Conservation (phyloP, 2,113 vertebrate species). For the Strix uralensis region DNA sequence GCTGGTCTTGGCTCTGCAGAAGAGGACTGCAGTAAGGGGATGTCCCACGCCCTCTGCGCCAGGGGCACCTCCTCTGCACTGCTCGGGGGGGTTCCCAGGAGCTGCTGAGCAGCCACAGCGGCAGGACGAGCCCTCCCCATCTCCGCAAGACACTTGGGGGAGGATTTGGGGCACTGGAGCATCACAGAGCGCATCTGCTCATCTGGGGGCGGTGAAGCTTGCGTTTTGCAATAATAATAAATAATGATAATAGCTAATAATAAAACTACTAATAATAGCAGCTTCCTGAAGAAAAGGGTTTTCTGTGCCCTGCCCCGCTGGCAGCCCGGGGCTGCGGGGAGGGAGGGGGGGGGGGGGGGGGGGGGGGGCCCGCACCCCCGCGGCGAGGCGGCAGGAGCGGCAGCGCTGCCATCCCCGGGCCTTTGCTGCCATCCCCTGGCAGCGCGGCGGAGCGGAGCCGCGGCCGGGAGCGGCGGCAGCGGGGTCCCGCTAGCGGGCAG, state of each 20-base stretch:
- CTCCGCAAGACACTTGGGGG: not conserved
- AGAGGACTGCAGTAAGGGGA: too few relatives aligned
- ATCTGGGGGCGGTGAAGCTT: too few relatives aligned
- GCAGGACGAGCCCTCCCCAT: not conserved
- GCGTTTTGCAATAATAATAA: too few relatives aligned
- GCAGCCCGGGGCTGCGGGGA: not conserved
- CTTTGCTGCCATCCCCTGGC: not conserved
- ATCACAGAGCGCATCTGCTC: not conserved
- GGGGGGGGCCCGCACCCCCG: too few relatives aligned
- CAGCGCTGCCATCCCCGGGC: not conserved
- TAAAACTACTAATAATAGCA: too few relatives aligned
- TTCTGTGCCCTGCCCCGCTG: too few relatives aligned
- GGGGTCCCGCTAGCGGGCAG: too few relatives aligned
- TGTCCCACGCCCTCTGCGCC: fast-evolving
- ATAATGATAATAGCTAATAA: not conserved
- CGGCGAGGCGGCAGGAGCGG: not conserved
- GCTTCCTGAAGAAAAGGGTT: not conserved
- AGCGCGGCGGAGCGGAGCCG: not conserved
- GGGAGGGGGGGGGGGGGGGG: too few relatives aligned
- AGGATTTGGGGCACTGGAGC: not conserved
- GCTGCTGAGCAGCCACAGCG: not conserved
- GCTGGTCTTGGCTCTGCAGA: fast-evolving
- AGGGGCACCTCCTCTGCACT: too few relatives aligned
- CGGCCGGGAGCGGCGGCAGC: not conserved
- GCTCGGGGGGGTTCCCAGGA: not conserved